Evolutionary conservation across 2,113 vertebrate species (phyloP).

Genomic region (Chlamydotis undulata): DNA sequence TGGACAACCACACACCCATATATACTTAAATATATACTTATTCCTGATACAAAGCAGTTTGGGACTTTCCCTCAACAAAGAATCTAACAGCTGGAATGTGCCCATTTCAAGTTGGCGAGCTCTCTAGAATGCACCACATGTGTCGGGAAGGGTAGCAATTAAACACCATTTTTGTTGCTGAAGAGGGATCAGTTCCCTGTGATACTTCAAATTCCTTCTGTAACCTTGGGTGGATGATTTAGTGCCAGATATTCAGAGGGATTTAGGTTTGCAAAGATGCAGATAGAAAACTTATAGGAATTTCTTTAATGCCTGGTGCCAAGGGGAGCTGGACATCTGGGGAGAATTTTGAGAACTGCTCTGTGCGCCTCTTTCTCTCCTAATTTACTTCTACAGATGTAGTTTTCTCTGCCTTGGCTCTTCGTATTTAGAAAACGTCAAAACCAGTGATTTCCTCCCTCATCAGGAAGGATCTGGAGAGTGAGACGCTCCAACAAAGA

Average conservation of each 20-base stretch:
- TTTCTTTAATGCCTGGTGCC: conserved; percentile 1
- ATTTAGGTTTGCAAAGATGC: neutral
- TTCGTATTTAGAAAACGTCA: neutral
- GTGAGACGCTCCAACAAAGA: neutral
- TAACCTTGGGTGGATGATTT: neutral
- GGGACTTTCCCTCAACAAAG: neutral
- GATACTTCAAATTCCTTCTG: neutral
- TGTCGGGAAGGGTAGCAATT: neutral
- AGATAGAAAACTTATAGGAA: neutral
- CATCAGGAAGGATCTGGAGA: neutral
- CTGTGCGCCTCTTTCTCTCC: neutral
- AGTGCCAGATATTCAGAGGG: neutral
- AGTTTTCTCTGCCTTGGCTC: neutral
- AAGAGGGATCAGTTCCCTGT: neutral
- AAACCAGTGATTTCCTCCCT: neutral
- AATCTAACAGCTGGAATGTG: neutral
- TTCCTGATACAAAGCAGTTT: neutral
- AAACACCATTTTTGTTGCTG: neutral
- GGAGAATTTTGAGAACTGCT: neutral
- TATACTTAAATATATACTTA: neutral
- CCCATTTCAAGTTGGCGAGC: neutral
- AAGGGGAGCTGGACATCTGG: neutral
- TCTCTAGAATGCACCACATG: accelerated
- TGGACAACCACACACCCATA: too few relatives aligned
- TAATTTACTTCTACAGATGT: neutral